Evolutionary conservation across 2,797 vertebrate species (phyloP).

Genomic region (Margarornis squamiger): DNA sequence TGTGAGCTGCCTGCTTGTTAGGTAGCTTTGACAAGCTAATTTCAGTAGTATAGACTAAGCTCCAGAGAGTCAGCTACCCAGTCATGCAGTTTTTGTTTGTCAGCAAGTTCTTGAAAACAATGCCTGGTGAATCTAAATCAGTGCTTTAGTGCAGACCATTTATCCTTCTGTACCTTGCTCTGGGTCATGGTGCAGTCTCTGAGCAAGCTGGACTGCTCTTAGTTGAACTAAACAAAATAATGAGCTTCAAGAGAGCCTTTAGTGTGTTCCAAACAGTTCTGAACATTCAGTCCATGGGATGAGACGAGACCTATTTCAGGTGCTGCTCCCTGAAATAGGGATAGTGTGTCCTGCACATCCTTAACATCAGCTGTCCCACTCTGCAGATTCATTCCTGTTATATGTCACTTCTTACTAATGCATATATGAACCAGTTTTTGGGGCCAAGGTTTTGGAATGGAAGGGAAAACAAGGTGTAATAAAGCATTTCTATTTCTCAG

Average conservation of each 20-base stretch:
- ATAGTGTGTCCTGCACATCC: neutral
- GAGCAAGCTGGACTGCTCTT: neutral
- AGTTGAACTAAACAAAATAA: neutral
- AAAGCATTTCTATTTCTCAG: neutral
- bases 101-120: neutral
- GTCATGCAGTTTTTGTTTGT: neutral
- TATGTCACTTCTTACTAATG: neutral
- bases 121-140: neutral
- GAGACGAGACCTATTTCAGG: neutral
- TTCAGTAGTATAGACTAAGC: neutral
- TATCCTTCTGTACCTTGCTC: neutral
- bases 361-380: neutral
- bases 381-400: neutral
- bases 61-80: neutral
- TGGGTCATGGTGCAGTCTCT: neutral
- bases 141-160: neutral
- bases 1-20: neutral
- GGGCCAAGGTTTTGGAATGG: neutral
- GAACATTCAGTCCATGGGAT: neutral
- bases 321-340: neutral
- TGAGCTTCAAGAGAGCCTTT: neutral
- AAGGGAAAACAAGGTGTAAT: fast-evolving
- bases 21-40: neutral
- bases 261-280: neutral
- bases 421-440: neutral